Percentiles rank a stretch among this genome's conserved stretches.
Evolutionary conservation across 2,888 invertebrate species (phyloP).

Genomic region (Spodoptera littoralis): DNA sequence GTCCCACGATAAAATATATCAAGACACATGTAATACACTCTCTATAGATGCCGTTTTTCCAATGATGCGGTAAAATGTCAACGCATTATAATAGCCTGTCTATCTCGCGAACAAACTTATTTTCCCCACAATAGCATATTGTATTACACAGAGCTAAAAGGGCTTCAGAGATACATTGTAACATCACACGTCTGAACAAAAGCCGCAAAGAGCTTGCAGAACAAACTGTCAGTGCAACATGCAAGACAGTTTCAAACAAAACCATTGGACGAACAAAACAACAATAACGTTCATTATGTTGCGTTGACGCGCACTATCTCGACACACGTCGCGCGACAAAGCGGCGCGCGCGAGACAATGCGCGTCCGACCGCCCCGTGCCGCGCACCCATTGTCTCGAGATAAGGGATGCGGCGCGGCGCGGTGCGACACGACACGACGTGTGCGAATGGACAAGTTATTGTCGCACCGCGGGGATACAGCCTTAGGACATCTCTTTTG

Average conservation of each 20-base stretch:
- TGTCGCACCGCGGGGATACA: constrained; percentile 45
- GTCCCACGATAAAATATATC: no score
- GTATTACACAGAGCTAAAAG: constrained; percentile 10
- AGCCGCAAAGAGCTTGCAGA: constrained; percentile 37
- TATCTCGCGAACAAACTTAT: constrained; percentile 8
- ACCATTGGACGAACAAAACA: constrained; percentile 46
- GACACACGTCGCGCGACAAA: constrained; percentile 58
- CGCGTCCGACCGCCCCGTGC: constrained; percentile 61
- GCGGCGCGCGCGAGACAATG: constrained; percentile 60
- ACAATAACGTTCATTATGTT: constrained; percentile 62
- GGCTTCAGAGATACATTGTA: neutral
- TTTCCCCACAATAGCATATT: constrained; percentile 27
- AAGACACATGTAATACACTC: no score
- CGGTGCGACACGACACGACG: constrained; percentile 24
- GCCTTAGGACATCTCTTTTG: constrained; percentile 45
- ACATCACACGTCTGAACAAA: constrained; percentile 32
- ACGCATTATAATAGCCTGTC: constrained; percentile 1
- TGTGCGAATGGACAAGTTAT: constrained; percentile 57
- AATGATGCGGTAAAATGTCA: neutral
- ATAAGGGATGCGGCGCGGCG: constrained; percentile 56
- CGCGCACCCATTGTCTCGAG: constrained; percentile 52
- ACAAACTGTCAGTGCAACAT: constrained; percentile 53
- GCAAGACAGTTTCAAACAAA: constrained; percentile 57
- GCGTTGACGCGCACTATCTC: constrained; percentile 64
- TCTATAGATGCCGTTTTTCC: no score